Percentiles rank a stretch among this genome's conserved stretches.
Conservation (phyloP, 2,797 vertebrate species). For the Hirundo rustica region DNA sequence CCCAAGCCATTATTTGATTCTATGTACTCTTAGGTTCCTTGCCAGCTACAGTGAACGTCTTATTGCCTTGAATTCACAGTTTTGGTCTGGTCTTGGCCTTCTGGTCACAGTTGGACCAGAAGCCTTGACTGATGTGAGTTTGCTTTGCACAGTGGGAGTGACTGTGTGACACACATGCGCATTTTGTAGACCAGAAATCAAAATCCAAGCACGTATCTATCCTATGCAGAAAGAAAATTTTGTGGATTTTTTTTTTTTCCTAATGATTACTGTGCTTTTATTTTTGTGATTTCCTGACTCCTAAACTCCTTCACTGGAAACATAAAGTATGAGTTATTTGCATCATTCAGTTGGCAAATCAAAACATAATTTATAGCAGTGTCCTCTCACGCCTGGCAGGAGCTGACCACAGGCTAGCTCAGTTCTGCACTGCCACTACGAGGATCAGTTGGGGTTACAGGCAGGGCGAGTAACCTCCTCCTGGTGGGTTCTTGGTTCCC, state of each 20-base stretch:
- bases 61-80: neutral
- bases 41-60: accelerated
- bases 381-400: too few species aligned
- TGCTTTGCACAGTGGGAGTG: neutral
- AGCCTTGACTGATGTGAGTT: neutral
- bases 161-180: neutral
- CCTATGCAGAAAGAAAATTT: neutral
- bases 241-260: neutral
- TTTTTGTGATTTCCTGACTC: neutral
- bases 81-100: too few species aligned
- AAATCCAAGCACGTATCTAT: neutral
- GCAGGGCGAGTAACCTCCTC: too few species aligned
- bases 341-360: neutral
- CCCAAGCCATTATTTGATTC: neutral
- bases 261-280: neutral
- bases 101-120: neutral
- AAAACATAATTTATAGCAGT: neutral
- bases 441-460: too few species aligned
- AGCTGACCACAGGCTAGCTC: too few species aligned
- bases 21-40: neutral
- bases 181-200: neutral
- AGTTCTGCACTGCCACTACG: too few species aligned
- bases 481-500: too few species aligned
- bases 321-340: neutral
- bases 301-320: neutral